Evolutionary conservation across 1,140 invertebrate species (phyloP).

Genomic region (Solenopsis fugax): DNA sequence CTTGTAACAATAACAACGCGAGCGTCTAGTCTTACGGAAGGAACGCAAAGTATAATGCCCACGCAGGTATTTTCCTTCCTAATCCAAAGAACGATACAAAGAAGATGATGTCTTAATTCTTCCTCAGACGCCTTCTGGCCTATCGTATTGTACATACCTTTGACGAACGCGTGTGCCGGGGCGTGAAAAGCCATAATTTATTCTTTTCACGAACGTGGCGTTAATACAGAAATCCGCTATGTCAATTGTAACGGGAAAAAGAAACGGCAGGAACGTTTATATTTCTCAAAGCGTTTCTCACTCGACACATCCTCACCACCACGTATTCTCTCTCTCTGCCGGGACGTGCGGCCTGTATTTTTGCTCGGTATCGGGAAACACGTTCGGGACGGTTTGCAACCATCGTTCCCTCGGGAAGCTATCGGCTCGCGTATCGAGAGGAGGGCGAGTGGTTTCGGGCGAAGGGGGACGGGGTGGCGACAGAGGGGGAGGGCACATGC

Average conservation of each 20-base stretch:
- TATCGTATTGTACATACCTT: not conserved
- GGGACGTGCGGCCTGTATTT: slow-evolving; percentile 48
- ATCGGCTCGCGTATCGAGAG: slow-evolving; percentile 87
- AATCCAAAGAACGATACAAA: not conserved
- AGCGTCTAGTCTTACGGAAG: not conserved
- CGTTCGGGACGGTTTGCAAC: slow-evolving; percentile 81
- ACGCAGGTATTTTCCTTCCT: not conserved
- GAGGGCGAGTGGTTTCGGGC: slow-evolving; percentile 81
- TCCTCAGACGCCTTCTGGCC: not conserved
- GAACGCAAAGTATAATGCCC: not conserved
- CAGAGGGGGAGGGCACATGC: slow-evolving; percentile 80
- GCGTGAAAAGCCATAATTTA: slow-evolving; percentile 15
- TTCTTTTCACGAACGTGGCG: slow-evolving; percentile 15
- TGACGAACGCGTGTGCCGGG: not conserved
- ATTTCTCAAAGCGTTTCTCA: slow-evolving; percentile 57
- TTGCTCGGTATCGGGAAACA: slow-evolving; percentile 76
- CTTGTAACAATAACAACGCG: slow-evolving; percentile 24
- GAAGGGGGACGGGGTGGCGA: slow-evolving; percentile 64
- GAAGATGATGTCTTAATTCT: not conserved
- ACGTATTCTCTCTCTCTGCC: slow-evolving; percentile 28
- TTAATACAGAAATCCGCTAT: slow-evolving; percentile 28
- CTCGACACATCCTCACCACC: slow-evolving; percentile 17
- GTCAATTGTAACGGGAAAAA: slow-evolving; percentile 45
- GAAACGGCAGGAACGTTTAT: slow-evolving; percentile 13
- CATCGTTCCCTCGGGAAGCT: slow-evolving; percentile 86